Conservation (phyloP, 2,113 vertebrate genomes). For the Nerophis lumbriciformis region DNA sequence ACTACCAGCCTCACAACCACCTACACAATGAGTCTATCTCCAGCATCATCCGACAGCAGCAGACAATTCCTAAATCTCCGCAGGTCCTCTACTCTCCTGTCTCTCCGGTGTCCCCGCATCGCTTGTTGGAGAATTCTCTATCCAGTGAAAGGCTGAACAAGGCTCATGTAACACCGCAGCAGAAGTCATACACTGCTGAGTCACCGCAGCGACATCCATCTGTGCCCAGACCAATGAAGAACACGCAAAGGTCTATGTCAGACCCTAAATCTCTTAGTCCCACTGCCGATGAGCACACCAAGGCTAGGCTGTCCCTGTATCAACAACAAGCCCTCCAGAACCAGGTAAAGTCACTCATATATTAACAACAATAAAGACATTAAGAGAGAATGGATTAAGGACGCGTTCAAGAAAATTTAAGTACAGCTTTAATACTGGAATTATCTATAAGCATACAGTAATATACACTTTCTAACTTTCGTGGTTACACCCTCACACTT, state of each 20-base stretch:
- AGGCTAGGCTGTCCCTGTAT: conserved; percentile 89
- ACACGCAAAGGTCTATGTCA: conserved; percentile 92
- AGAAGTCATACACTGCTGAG: conserved; percentile 90
- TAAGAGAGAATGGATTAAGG: not conserved
- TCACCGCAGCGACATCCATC: conserved; percentile 85
- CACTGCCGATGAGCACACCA: conserved; percentile 87
- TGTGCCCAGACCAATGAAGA: conserved; percentile 92
- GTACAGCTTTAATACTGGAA: too few relatives aligned
- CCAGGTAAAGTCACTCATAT: conserved; percentile 80
- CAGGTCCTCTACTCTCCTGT: conserved; percentile 97
- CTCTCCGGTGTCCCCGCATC: conserved; percentile 90
- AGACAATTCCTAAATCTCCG: conserved; percentile 82
- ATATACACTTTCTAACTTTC: too few relatives aligned
- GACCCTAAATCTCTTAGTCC: conserved; percentile 97
- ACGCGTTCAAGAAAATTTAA: too few relatives aligned
- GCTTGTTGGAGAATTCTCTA: conserved; percentile 84
- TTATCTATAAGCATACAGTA: too few relatives aligned
- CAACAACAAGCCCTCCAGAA: conserved; percentile 88
- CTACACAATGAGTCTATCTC: conserved; percentile 87
- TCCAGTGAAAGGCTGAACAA: conserved; percentile 93
- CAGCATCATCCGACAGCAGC: conserved; percentile 83
- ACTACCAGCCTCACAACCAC: conserved; percentile 86
- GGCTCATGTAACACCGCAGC: conserved; percentile 91
- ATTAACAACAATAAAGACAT: not conserved
- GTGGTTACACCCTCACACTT: not conserved